phyloP scores from a whole-genome alignment of 1,140 invertebrate genomes.

The Bombyx mandarina region DNA sequence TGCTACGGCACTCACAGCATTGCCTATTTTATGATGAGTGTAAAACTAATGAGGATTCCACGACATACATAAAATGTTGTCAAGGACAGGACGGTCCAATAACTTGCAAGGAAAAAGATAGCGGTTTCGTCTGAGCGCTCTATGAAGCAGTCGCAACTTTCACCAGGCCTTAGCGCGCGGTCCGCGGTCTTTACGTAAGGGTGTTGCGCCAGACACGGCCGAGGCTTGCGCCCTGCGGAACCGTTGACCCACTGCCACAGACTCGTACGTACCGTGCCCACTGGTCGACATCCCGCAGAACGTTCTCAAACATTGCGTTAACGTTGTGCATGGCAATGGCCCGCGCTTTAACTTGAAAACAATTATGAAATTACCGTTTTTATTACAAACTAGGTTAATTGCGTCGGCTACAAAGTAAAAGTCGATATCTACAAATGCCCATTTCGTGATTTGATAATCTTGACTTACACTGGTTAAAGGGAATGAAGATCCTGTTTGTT shows the following conservation, averaged over 20 bases:
- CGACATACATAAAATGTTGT: no score
- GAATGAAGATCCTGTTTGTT: no score
- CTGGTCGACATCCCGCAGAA: conserved; percentile 36
- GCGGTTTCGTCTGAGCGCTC: conserved; percentile 32
- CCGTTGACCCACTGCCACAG: conserved; percentile 63
- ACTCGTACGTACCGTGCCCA: conserved; percentile 20
- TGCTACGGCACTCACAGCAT: no score
- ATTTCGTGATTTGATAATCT: no score
- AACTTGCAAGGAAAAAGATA: not conserved
- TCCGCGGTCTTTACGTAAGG: conserved; percentile 57
- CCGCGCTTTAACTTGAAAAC: conserved; percentile 2
- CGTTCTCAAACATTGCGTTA: conserved; percentile 51
- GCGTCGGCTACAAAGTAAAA: not conserved
- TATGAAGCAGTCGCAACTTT: conserved; percentile 45
- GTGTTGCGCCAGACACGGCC: conserved; percentile 47
- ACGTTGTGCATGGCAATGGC: conserved; percentile 10
- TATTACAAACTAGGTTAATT: conserved; percentile 4
- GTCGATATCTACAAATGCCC: no score
- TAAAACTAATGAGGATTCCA: no score
- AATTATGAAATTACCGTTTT: conserved; percentile 2
- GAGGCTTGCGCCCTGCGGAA: conserved; percentile 49
- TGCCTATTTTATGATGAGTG: no score
- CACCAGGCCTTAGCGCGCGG: conserved; percentile 32
- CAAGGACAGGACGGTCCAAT: conserved; percentile 3
- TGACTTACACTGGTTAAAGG: no score